A percentile compares a stretch with the other conserved stretches of the same genome.
These are phyloP conservation scores for Notospermus geniculatus DNA, from an alignment of 1,140 invertebrate genomes.

Conservation along the genomic window DNA sequence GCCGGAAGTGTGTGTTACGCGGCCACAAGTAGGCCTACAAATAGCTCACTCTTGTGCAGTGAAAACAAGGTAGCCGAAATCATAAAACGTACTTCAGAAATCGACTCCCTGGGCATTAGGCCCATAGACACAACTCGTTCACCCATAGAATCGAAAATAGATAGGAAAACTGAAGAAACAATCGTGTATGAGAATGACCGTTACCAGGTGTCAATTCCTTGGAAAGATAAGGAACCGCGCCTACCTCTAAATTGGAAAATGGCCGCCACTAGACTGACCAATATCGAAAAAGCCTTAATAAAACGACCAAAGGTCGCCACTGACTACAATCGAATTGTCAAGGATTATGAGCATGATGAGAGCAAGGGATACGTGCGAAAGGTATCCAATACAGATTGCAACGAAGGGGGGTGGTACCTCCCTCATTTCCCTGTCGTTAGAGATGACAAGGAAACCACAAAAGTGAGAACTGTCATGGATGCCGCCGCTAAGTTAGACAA, in stretches of 20 bases:
- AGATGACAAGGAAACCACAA: constrained; percentile 15
- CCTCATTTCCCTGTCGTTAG: constrained; percentile 23
- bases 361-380: constrained; percentile 7
- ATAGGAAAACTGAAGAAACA: background rate
- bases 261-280: background rate
- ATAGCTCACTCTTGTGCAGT: background rate
- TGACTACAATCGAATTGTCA: background rate
- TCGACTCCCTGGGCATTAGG: background rate
- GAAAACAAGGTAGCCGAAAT: background rate
- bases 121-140: background rate
- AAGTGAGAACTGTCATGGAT: constrained; percentile 24
- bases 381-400: background rate
- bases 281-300: constrained; percentile 16
- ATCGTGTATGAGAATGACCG: background rate
- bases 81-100: background rate
- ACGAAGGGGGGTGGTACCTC: constrained; percentile 16
- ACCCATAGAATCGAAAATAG: background rate
- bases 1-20: background rate
- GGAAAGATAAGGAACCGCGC: constrained; percentile 13
- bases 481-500: constrained; percentile 15
- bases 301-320: background rate
- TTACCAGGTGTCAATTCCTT: constrained; percentile 19
- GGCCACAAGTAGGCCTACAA: background rate
- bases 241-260: background rate
- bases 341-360: background rate